A percentile compares a stretch with the other conserved stretches of the same genome.
Evolutionary conservation across 2,113 vertebrate genomes (phyloP).

Genomic region (Ia io): DNA sequence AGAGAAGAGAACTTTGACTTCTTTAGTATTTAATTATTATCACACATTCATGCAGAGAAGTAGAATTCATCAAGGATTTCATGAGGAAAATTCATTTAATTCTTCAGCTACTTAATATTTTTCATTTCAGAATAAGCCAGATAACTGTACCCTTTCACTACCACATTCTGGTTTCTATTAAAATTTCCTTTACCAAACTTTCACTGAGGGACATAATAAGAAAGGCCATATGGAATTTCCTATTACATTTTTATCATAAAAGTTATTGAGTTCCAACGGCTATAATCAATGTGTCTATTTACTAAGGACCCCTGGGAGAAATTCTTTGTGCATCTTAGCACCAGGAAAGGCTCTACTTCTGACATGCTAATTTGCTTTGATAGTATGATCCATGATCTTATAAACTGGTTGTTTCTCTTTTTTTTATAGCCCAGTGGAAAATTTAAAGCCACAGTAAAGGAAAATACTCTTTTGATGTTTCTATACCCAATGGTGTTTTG

Average conservation of each 20-base stretch:
- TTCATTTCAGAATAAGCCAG: not conserved
- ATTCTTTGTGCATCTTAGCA: not conserved
- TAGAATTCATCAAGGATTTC: not conserved
- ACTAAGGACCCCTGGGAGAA: not conserved
- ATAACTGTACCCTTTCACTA: not conserved
- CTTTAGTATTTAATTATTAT: conserved; percentile 30
- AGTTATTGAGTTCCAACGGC: not conserved
- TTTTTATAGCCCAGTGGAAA: not conserved
- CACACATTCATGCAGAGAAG: not conserved
- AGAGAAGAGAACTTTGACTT: conserved; percentile 24
- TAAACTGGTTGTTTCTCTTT: not conserved
- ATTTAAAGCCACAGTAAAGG: conserved; percentile 22
- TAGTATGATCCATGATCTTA: not conserved
- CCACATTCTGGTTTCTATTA: not conserved
- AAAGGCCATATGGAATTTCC: not conserved
- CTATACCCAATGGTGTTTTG: not conserved
- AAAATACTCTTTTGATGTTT: conserved; percentile 23
- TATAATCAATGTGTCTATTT: not conserved
- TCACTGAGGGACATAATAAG: not conserved
- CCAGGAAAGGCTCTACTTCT: not conserved
- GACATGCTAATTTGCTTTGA: conserved; percentile 17
- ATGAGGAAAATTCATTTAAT: conserved; percentile 15
- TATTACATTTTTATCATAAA: not conserved
- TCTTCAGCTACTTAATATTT: not conserved
- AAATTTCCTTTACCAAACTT: not conserved